Conservation (phyloP, 1,140 invertebrate genomes). For the Chionoecetes opilio region DNA sequence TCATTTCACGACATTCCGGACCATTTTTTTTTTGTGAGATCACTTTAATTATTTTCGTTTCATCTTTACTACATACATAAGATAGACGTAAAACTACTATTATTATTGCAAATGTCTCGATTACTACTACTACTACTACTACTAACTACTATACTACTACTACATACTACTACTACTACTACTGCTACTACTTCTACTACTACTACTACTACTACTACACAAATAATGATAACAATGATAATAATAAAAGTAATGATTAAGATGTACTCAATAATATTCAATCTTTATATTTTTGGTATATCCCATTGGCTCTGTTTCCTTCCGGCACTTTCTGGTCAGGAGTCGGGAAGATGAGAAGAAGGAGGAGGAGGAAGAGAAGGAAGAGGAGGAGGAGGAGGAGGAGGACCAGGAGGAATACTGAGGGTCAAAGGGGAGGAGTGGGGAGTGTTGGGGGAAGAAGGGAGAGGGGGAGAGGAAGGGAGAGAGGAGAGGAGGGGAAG, state of each 20-base stretch:
- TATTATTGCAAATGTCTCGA: too few species aligned
- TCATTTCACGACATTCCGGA: too few species aligned
- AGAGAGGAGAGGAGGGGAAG: neutral
- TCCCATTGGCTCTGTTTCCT: neutral
- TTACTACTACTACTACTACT: too few species aligned
- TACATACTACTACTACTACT: too few species aligned
- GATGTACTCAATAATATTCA: neutral
- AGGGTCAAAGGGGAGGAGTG: neutral
- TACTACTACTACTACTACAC: neutral
- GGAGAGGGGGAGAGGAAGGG: neutral
- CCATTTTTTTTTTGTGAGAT: too few species aligned
- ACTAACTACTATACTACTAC: too few species aligned
- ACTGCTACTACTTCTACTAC: too few species aligned
- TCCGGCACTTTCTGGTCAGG: neutral
- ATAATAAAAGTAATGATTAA: neutral
- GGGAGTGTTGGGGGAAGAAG: neutral
- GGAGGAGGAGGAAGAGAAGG: conserved; percentile 27
- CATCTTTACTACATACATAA: too few species aligned
- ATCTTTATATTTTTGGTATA: neutral
- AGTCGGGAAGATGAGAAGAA: neutral
- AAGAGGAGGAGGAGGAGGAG: neutral
- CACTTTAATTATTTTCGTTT: too few species aligned
- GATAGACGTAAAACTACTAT: too few species aligned
- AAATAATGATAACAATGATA: neutral
- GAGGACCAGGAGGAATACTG: neutral